Evolutionary conservation across 2,797 vertebrate genomes (phyloP).

Genomic region (Loris lydekkerianus): DNA sequence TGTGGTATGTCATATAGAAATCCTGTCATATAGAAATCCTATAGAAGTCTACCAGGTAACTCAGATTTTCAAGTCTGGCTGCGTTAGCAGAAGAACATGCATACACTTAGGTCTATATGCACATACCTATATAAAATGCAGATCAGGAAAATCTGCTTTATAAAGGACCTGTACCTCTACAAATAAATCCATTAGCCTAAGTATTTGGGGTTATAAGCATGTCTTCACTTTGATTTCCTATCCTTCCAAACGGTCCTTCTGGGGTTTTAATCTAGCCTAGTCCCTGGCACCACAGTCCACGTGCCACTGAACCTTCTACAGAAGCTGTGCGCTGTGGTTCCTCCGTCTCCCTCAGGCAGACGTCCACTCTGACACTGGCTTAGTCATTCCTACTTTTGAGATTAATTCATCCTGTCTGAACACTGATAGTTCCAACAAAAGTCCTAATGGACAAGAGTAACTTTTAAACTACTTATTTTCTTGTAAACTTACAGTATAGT

Average conservation of each 20-base stretch:
- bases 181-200: conserved; percentile 80
- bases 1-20: conserved; percentile 82
- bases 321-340: background rate
- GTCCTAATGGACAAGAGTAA: background rate
- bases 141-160: conserved; percentile 83
- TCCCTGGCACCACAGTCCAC: background rate
- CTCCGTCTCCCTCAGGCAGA: background rate
- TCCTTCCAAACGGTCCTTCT: background rate
- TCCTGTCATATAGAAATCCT: conserved; percentile 80
- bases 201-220: background rate
- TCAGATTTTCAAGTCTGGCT: conserved; percentile 66
- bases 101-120: conserved; percentile 67
- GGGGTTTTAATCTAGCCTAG: background rate
- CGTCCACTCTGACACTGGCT: background rate
- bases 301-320: background rate
- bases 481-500: background rate
- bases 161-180: conserved; percentile 83
- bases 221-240: background rate
- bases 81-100: conserved; percentile 75
- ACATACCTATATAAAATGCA: conserved; percentile 80
- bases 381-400: conserved; percentile 55
- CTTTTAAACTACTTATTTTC: conserved; percentile 30
- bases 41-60: conserved; percentile 73
- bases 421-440: background rate
- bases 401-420: conserved; percentile 56